Conservation (phyloP, 2,113 vertebrate genomes). For the Ameiurus melas region DNA sequence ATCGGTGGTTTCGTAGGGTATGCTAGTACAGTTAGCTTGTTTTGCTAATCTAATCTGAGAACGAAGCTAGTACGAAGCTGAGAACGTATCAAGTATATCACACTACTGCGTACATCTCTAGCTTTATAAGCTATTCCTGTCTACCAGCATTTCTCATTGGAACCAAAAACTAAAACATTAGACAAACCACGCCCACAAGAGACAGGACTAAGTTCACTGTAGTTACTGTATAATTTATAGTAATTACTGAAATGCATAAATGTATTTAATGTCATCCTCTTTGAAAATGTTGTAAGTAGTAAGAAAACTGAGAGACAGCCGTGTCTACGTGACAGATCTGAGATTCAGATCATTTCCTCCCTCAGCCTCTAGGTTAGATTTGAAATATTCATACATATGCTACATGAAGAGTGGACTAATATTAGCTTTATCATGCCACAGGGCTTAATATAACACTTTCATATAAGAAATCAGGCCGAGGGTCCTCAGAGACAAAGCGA, state of each 20-base stretch:
- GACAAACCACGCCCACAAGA: not conserved
- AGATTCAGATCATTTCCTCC: not conserved
- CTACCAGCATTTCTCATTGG: not conserved
- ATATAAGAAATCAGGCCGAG: slow-evolving; percentile 32
- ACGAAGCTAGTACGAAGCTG: too few species aligned
- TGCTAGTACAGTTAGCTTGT: not conserved
- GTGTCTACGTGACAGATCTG: not conserved
- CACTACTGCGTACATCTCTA: too few species aligned
- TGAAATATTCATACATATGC: slow-evolving; percentile 7
- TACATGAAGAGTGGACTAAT: not conserved
- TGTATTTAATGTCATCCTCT: not conserved
- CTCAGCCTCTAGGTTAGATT: not conserved
- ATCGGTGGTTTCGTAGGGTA: not conserved
- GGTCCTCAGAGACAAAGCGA: slow-evolving; percentile 4
- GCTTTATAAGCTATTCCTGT: not conserved
- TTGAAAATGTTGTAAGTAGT: not conserved
- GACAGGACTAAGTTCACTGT: not conserved
- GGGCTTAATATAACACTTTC: slow-evolving; percentile 31
- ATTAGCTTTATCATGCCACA: slow-evolving; percentile 8
- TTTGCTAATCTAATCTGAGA: too few species aligned
- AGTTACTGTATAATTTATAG: too few species aligned
- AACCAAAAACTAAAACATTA: not conserved
- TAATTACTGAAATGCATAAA: not conserved
- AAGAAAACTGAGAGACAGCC: not conserved
- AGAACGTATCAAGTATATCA: not conserved